Base-by-base conservation (phyloP, 2,113 vertebrate species). In the Gymnorhina tibicen region DNA sequence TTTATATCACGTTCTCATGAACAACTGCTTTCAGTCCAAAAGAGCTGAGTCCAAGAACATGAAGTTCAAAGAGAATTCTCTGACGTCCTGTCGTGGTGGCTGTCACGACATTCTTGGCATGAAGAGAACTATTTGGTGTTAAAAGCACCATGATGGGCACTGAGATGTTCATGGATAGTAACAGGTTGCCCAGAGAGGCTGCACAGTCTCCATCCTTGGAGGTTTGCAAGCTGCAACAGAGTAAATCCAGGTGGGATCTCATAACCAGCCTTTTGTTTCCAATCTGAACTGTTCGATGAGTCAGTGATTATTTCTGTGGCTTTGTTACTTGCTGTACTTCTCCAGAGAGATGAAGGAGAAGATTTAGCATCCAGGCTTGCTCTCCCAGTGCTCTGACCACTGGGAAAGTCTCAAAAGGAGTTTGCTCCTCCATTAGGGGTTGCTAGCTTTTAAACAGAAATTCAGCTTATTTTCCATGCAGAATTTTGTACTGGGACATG, bases 1-100 rank as follows among this genome's bases (percentile, higher is more conserved):
- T 93, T 72, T 39, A 3, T 74, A 84, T 91, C 55, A 50, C 22
- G 24, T 96, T 96, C 91, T 93, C 39, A 7, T 77, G 85, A 93
- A 88, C 50, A 55, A 39, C 30, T 1, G 0, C 47, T 89, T 92
- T 58, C 33, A 30, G 46, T 37, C 22, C 47, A 63, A 95, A 92
- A 53, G 59, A 94, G 50, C 42, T 87, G 73, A 74, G 72, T 81
- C 55, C 84, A 70, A 81, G 73, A 94, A 63, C 5, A 63, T 89
- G 33, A 89, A 26, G 39, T 63, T 84, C 84, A 87, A 67, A 70
- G 68, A 84, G 22, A 70, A 50, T 70, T 74, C 33, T 80, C 42
- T 53, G 20, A 32, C 1, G 4, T 69, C n/a, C 55, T 59, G 32
- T 41, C 4, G 0, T 27, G 67, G 30, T 52, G 64, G 23, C 59